phyloP scores from a whole-genome alignment of 2,113 vertebrate genomes.

The Morone chrysops region DNA sequence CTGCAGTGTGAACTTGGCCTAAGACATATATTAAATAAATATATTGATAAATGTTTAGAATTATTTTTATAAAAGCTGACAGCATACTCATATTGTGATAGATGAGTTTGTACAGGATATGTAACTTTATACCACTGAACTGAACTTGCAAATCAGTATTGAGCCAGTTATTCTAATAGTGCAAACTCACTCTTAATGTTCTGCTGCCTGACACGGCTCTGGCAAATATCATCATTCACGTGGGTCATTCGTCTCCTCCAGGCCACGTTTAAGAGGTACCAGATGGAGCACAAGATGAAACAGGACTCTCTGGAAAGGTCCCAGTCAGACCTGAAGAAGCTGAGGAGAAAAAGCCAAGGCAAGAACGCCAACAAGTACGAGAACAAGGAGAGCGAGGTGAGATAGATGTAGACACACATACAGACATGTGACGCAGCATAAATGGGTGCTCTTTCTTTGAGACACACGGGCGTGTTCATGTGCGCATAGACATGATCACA shows the following conservation, averaged over 20 bases:
- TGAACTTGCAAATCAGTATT: not conserved
- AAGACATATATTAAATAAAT: too few relatives aligned
- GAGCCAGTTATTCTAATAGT: not conserved
- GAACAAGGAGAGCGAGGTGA: constrained; percentile 94
- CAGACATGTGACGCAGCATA: constrained; percentile 1
- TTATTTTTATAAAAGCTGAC: not conserved
- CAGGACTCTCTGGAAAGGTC: constrained; percentile 94
- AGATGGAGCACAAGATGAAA: constrained; percentile 93
- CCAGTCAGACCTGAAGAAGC: constrained; percentile 94
- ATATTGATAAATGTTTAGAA: too few relatives aligned
- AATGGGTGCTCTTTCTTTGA: constrained; percentile 2
- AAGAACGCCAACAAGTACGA: constrained; percentile 94
- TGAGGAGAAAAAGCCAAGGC: constrained; percentile 96
- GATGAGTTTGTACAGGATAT: not conserved
- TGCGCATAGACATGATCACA: constrained; percentile 17
- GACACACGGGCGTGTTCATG: not conserved
- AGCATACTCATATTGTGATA: not conserved
- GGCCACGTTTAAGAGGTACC: constrained; percentile 98
- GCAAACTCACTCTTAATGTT: not conserved
- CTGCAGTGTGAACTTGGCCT: too few relatives aligned
- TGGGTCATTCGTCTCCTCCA: constrained; percentile 75
- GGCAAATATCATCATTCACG: constrained; percentile 3
- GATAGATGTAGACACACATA: constrained; percentile 35
- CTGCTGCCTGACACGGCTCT: not conserved
- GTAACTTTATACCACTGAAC: too few relatives aligned